phyloP scores from a whole-genome alignment of 2,797 vertebrate species.

The Gymnopithys bicolor region DNA sequence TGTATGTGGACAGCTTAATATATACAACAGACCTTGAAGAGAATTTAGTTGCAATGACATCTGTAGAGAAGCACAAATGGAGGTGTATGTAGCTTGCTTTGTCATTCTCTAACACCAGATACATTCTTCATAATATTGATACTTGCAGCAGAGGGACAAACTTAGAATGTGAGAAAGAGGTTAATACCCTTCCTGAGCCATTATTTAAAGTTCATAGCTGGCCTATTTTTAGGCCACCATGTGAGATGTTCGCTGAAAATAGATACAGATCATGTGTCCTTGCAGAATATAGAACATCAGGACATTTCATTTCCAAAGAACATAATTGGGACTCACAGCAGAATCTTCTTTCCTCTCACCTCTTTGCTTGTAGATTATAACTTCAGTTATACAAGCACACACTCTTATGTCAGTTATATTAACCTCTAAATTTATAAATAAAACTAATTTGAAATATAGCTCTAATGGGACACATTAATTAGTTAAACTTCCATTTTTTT shows the following conservation, averaged over 20 bases:
- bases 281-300: conserved; percentile 74
- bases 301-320: conserved; percentile 76
- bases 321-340: conserved; percentile 60
- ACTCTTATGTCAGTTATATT: not conserved
- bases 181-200: conserved; percentile 76
- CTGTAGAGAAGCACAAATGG: not conserved
- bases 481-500: not conserved
- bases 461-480: not conserved
- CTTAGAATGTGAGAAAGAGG: conserved; percentile 72
- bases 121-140: conserved; percentile 33
- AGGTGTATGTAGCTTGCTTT: not conserved
- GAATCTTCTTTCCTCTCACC: conserved; percentile 65
- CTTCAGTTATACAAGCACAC: conserved; percentile 21
- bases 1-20: not conserved
- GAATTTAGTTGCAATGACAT: not conserved
- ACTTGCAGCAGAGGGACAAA: conserved; percentile 59
- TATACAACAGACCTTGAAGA: not conserved
- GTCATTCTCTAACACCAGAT: conserved; percentile 19
- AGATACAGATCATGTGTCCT: conserved; percentile 78
- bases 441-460: not conserved
- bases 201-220: conserved; percentile 78
- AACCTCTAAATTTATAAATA: not conserved
- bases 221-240: conserved; percentile 79
- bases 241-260: conserved; percentile 78
- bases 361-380: conserved; percentile 50